Evolutionary conservation across 2,888 invertebrate species (phyloP).

Genomic region (Siphlonurus alternatus): DNA sequence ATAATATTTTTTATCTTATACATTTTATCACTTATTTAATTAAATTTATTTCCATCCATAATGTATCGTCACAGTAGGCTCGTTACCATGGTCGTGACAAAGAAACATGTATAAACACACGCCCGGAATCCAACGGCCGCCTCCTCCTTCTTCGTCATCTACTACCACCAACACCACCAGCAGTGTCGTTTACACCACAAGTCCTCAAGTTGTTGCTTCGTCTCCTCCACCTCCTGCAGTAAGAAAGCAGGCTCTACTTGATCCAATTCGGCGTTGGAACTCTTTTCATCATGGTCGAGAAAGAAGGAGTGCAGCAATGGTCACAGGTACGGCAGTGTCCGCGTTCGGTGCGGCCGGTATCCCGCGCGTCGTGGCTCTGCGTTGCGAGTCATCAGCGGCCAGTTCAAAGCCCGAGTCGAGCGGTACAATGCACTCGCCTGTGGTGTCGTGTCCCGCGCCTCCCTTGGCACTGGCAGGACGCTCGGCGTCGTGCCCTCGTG

Average conservation of each 20-base stretch:
- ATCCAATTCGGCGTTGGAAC: constrained; percentile 31
- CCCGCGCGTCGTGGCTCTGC: constrained; percentile 1
- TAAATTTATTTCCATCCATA: no score
- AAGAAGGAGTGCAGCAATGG: constrained; percentile 9
- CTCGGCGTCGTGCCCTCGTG: neutral
- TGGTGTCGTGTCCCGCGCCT: neutral
- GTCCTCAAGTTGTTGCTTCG: constrained; percentile 6
- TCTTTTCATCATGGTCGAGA: constrained; percentile 25
- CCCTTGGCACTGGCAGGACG: neutral
- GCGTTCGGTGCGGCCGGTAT: neutral
- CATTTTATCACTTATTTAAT: no score
- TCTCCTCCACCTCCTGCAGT: constrained; percentile 7
- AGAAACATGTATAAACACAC: neutral
- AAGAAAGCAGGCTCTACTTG: constrained; percentile 14
- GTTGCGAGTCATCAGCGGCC: constrained; percentile 4
- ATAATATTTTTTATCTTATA: no score
- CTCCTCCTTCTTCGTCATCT: neutral
- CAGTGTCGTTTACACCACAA: no score
- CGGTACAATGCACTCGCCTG: neutral
- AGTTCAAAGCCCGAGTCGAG: neutral
- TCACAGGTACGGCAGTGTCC: neutral
- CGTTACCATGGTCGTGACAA: neutral
- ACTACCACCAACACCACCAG: neutral
- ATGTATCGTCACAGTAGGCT: no score
- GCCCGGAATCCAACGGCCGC: neutral